Base-by-base conservation (phyloP, 2,113 vertebrate species). In the Parus major region DNA sequence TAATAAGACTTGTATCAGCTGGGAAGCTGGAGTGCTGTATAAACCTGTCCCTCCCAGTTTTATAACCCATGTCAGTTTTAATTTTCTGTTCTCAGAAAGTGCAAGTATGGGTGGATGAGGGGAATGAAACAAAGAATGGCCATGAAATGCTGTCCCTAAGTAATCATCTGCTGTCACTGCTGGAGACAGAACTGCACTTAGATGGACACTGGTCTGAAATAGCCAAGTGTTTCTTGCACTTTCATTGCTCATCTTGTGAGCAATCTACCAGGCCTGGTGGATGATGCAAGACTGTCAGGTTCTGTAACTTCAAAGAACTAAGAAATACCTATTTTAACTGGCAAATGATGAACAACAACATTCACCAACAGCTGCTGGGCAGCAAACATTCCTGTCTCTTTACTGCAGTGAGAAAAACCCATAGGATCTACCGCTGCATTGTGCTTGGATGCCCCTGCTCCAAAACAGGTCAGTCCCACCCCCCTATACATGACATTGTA, bases 401-500 rank as follows among this genome's bases (percentile, higher is more conserved):
- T 20, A 42, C 1, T 41, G 18, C 35, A 49, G 21, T 9, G 22
- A 49, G 1, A 28, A 75, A 92, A 89, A 44, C 9, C 19, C 33
- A 21, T 10, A 44, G 47, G 24, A 28, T 87, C 33, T 63, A 55
- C 21, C 22, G 5, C 31, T 19, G 8, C 33, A 17, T 31, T 82
- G 28, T 11, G 16, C 18, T 29, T 60, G 18, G 10, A 29, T 2
- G 6, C 8, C 53, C 20, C 63, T 36, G 24, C 20, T 35, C 42
- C 33, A 23, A 21, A 36, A 31, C 5, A 68, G 25, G 31, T 42
- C 1, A 31, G 36, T 70, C 39, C 39, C 11, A n/a, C 16, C 11
- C 14, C 2, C 33, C 7, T 14, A 33, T 3, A 18, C 5, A 0
- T 55, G 39, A 12, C 55, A 86, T 1, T 0, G 0, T 20, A 8